Base-by-base conservation (phyloP, 2,113 vertebrate genomes). In the Malurus melanocephalus region DNA sequence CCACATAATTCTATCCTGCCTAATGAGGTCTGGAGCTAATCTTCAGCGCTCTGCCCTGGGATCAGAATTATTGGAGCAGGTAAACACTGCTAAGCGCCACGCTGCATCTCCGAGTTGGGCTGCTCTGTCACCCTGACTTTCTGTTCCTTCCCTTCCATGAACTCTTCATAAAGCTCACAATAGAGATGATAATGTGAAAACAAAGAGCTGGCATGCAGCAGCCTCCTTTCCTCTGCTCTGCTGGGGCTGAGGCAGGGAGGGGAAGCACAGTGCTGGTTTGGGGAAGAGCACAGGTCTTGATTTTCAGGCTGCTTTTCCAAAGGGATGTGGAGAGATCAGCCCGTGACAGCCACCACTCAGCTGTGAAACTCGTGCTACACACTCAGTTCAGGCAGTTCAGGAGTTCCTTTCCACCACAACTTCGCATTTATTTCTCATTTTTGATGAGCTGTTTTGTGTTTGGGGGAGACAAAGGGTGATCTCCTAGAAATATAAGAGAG, bases 21-120 rank as follows among this genome's bases (percentile, higher is more conserved):
- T 95, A 96, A 95, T 96, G 96, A 97, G 94, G 95, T 93, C 91
- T 95, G 84, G 90, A 94, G 92, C 89, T 96, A 92, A 95, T 94
- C 91, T 94, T 89, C 60, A 79, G 77, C 2, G 3, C 72, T 91
- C 90, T 93, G 92, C 75, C 80, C 89, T 95, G 94, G 93, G 96
- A 96, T 80, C 89, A 83, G 85, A 94, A 71, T 94, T 94, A 95
- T 55, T 93, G 93, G 93, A 95, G 95, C 95, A 96, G 94, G 96
- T 96, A 95, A 96, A 96, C 84, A 93, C 60, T 6, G 13, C 65
- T 88, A 94, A 96, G 74, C 32, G 61, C 77, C 7, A 23, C 15
- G 7, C 72, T 75, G 83, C 90, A 93, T 93, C 86, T 71, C 61
- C 16, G 64, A 60, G 66, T 72, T 83, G 76, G 59, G 81, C 45